Conservation (phyloP, 2,888 invertebrate species). For the Colletes collaris region DNA sequence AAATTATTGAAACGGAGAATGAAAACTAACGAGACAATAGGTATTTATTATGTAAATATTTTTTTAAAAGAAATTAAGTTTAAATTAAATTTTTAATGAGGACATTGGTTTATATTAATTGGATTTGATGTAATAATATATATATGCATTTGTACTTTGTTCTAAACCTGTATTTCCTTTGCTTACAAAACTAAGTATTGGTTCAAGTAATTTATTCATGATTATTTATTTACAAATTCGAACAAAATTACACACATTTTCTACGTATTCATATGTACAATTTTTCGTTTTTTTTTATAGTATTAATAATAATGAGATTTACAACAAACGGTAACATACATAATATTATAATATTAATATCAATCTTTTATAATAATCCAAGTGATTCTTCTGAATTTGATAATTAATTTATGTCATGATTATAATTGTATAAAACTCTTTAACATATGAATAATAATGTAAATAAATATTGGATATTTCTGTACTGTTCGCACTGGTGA, state of each 20-base stretch:
- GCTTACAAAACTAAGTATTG: neutral
- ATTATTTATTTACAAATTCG: constrained; percentile 41
- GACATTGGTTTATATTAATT: neutral
- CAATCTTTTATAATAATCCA: constrained; percentile 1
- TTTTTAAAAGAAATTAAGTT: too few species aligned
- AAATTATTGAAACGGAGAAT: constrained; percentile 55
- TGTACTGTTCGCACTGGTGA: constrained; percentile 11
- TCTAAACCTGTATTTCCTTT: too few species aligned
- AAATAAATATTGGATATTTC: constrained; percentile 33
- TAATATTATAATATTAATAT: constrained; percentile 23
- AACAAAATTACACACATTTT: constrained; percentile 30
- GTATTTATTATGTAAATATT: neutral
- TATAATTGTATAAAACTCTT: constrained; percentile 23
- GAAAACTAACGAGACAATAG: constrained; percentile 36
- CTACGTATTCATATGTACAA: constrained; percentile 25
- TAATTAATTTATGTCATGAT: neutral
- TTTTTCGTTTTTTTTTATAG: neutral
- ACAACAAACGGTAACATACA: constrained; percentile 8
- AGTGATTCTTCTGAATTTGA: constrained; percentile 5
- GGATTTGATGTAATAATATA: neutral
- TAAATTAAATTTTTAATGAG: neutral
- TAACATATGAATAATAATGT: constrained; percentile 10
- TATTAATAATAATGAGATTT: constrained; percentile 13
- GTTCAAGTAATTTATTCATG: neutral
- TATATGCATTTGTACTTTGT: neutral